Evolutionary conservation across 2,888 invertebrate species (phyloP).

Genomic region (Salpingus planirostris): DNA sequence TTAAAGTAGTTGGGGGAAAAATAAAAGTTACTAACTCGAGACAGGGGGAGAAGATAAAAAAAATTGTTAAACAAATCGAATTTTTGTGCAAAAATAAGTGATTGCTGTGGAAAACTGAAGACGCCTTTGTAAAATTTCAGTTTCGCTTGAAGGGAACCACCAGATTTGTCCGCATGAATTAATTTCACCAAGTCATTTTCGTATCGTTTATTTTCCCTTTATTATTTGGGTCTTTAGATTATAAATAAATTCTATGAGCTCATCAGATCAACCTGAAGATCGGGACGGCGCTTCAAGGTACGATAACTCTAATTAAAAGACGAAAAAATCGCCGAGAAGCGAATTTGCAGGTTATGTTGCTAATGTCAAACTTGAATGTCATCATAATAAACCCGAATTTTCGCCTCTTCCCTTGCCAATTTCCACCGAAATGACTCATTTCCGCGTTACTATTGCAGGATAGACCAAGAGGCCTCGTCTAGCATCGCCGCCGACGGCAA

Average conservation of each 20-base stretch:
- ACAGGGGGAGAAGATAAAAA: no score
- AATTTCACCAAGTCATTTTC: slow-evolving; percentile 3
- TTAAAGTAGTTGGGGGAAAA: no score
- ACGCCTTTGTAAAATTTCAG: no score
- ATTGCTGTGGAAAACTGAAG: no score
- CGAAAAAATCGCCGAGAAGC: not conserved
- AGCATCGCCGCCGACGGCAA: slow-evolving; percentile 25
- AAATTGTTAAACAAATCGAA: no score
- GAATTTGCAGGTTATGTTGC: slow-evolving; percentile 31
- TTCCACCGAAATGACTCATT: slow-evolving; percentile 3
- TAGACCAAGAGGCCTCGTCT: slow-evolving; percentile 41
- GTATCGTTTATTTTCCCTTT: slow-evolving; percentile 10
- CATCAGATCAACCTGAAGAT: slow-evolving; percentile 38
- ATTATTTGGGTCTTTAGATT: slow-evolving; percentile 7
- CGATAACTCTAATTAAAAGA: slow-evolving; percentile 5
- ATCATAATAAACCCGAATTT: slow-evolving; percentile 20
- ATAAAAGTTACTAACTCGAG: no score
- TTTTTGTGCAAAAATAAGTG: no score
- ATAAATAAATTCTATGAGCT: slow-evolving; percentile 42
- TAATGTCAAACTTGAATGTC: slow-evolving; percentile 38
- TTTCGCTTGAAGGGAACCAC: no score
- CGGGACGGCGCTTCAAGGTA: slow-evolving; percentile 49
- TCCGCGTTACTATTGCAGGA: slow-evolving; percentile 24
- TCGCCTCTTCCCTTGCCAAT: slow-evolving; percentile 4
- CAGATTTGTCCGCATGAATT: not conserved